These are phyloP conservation scores for Serranus cabrilla DNA, from an alignment of 2,797 vertebrate genomes.

Conservation along the genomic window DNA sequence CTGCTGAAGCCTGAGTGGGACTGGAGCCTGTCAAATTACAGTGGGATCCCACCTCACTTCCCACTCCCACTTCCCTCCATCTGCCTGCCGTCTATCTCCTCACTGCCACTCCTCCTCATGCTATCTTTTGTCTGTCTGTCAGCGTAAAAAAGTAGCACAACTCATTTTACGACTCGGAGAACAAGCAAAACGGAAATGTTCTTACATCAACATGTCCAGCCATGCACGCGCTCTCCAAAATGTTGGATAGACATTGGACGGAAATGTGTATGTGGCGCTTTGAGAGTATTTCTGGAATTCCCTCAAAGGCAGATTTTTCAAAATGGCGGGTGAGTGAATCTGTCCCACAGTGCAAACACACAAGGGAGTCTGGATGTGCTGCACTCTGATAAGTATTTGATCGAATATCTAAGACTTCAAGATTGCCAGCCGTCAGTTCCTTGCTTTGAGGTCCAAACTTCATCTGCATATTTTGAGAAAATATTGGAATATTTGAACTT, in stretches of 20 bases:
- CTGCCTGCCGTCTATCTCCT: slow-evolving; percentile 43
- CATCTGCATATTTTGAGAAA: neutral
- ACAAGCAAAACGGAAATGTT: neutral
- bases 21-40: slow-evolving; percentile 77
- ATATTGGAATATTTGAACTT: slow-evolving; percentile 36
- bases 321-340: slow-evolving; percentile 53
- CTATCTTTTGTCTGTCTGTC: slow-evolving; percentile 35
- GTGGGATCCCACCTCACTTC: slow-evolving; percentile 66
- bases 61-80: slow-evolving; percentile 53
- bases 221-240: neutral
- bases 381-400: slow-evolving; percentile 17
- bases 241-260: neutral
- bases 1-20: slow-evolving; percentile 53
- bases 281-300: slow-evolving; percentile 51
- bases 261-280: slow-evolving; percentile 12
- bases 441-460: slow-evolving; percentile 19
- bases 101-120: slow-evolving; percentile 30
- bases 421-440: slow-evolving; percentile 9
- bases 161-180: neutral
- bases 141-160: neutral
- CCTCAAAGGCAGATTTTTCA: slow-evolving; percentile 59
- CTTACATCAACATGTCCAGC: neutral
- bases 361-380: slow-evolving; percentile 33
- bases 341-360: slow-evolving; percentile 14
- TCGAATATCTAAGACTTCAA: slow-evolving; percentile 8